phyloP scores from a whole-genome alignment of 2,113 vertebrate species.

The Cnemophilus loriae region DNA sequence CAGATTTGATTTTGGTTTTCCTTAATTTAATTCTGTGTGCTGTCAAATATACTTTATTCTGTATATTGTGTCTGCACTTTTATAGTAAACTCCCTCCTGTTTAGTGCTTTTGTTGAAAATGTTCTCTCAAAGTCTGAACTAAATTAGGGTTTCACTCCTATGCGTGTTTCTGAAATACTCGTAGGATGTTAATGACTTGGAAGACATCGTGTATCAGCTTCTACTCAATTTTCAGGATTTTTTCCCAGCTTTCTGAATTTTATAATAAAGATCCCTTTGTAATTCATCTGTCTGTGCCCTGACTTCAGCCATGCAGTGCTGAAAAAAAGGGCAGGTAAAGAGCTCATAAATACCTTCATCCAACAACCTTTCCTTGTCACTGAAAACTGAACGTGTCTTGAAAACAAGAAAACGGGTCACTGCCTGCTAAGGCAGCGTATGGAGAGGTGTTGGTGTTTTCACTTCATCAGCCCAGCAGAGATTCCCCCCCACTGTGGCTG shows the following conservation, averaged over 20 bases:
- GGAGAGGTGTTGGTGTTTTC: neutral
- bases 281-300: neutral
- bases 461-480: neutral
- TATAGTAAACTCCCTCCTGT: constrained; percentile 31
- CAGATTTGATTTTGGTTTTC: constrained; percentile 61
- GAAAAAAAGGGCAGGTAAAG: neutral
- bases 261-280: neutral
- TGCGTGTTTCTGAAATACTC: neutral
- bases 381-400: neutral
- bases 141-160: neutral
- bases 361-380: neutral
- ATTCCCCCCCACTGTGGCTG: neutral
- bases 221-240: neutral
- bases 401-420: neutral
- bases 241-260: neutral
- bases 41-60: constrained; percentile 58
- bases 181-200: neutral
- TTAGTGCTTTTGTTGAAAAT: constrained; percentile 4
- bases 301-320: neutral
- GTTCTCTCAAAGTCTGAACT: neutral
- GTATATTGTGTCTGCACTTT: constrained; percentile 29
- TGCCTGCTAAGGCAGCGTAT: neutral
- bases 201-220: neutral
- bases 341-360: neutral
- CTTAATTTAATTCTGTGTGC: constrained; percentile 51